These are phyloP conservation scores for Tetrax tetrax DNA, from an alignment of 2,113 vertebrate genomes.

Conservation along the genomic window DNA sequence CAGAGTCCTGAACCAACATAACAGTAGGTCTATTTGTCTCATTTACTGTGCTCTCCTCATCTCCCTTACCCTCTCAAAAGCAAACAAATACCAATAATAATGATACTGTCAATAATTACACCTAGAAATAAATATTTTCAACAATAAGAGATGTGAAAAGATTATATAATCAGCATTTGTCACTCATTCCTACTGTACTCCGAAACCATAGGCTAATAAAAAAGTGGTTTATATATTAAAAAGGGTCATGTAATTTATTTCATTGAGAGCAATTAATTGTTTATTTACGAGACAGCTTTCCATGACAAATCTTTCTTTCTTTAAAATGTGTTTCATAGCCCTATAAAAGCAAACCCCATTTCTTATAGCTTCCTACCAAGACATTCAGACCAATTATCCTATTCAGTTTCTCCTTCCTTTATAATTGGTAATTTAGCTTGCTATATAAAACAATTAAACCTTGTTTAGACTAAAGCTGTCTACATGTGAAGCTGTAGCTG, in stretches of 20 bases:
- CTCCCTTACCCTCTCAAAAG: not conserved
- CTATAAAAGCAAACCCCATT: slow-evolving; percentile 13
- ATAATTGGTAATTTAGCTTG: slow-evolving; percentile 19
- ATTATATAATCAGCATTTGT: not conserved
- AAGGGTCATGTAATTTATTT: not conserved
- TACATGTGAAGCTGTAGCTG: not conserved
- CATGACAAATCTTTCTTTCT: not conserved
- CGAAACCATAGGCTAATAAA: not conserved
- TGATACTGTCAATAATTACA: not conserved
- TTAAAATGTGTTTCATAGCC: not conserved
- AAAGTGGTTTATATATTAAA: not conserved
- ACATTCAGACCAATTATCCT: slow-evolving; percentile 18
- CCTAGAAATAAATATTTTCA: slow-evolving; percentile 9
- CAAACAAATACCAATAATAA: not conserved
- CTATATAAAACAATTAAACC: slow-evolving; percentile 40
- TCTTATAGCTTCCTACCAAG: slow-evolving; percentile 1
- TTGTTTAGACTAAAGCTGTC: slow-evolving; percentile 15
- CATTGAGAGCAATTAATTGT: not conserved
- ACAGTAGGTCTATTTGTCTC: not conserved
- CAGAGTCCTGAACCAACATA: not conserved
- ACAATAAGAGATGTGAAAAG: not conserved
- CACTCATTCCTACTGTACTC: not conserved
- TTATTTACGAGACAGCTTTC: not conserved
- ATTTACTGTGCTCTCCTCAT: not conserved
- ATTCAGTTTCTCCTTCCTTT: not conserved